Evolutionary conservation across 2,113 vertebrate species (phyloP).

Genomic region (Eudyptes chrysolophus): DNA sequence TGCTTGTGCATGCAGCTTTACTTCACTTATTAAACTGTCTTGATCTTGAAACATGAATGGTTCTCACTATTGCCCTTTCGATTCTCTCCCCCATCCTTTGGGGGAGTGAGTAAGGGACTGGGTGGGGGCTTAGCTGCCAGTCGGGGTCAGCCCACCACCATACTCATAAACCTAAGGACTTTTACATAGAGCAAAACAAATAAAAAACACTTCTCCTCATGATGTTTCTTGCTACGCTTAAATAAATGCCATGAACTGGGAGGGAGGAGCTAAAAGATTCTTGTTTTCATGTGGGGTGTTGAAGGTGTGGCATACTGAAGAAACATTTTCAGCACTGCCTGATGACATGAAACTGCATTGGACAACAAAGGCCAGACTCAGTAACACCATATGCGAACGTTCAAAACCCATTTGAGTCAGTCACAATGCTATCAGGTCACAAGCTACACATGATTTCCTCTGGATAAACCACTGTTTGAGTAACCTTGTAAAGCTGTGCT

Average conservation of each 20-base stretch:
- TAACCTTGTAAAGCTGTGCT: background rate
- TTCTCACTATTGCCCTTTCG: background rate
- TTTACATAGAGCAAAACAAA: background rate
- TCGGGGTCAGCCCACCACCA: background rate
- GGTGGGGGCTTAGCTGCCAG: background rate
- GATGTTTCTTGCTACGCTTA: background rate
- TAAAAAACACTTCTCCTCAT: rapidly evolving
- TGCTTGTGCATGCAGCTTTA: background rate
- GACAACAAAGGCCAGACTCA: background rate
- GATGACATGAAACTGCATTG: background rate
- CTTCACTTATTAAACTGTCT: background rate
- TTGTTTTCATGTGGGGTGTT: background rate
- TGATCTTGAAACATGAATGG: background rate
- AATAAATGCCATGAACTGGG: background rate
- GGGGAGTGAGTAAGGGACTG: background rate
- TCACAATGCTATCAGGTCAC: background rate
- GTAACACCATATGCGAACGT: background rate
- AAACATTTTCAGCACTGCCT: background rate
- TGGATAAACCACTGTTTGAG: background rate
- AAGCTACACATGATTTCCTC: background rate
- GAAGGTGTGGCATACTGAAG: background rate
- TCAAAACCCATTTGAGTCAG: background rate
- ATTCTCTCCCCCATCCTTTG: background rate
- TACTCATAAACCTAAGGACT: background rate
- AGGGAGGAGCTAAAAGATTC: background rate